Base-by-base conservation (phyloP, 2,797 vertebrate species). In the Masticophis lateralis region DNA sequence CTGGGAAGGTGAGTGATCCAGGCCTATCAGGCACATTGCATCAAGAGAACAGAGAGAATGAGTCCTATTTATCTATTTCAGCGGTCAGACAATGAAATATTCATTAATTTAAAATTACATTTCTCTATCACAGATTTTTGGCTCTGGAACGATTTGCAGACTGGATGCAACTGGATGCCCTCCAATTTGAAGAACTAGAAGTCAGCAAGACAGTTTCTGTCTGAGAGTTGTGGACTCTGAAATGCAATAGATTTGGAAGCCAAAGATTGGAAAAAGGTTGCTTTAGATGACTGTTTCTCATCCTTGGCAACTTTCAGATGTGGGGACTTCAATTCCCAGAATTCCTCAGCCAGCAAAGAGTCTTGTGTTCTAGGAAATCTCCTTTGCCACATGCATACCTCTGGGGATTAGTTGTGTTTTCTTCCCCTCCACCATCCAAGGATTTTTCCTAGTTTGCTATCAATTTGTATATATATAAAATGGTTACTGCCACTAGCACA, bases 1-100 rank as follows among this genome's bases (percentile, higher is more conserved):
- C 96, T 86, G 57, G 92, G 96, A 47, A 96, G 94, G 93, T 95
- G 93, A 94, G 95, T 88, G 95, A 14, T 61, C 95, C 95, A 93
- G 83, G 93, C 57, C 94, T 0, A 89, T 94, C 94, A 95, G 94
- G 91, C 90, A 93, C 53, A 88, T 92, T 6, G 53, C 90, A 94
- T 96, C 94, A 95, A 94, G 97, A 90, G 92, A 91, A n/a, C 5
- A 90, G 87, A 92, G 9, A 66, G 86, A 51, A 92, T 92, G n/a
- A 91, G 87, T 95, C 92, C 89, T 47, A 53, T 63, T 87, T 92
- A 12, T 16, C 66, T 56, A 74, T 2, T 1, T 37, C 0, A 22
- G 89, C 92, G 60, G 92, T 13, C 0, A 25, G 92, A 79, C 57
- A 93, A 93, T 27, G 2, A 95, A 95, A 92, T 37, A 92, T 88